Conservation (phyloP, 1,140 invertebrate species). For the Oncopodura yosiiana region DNA sequence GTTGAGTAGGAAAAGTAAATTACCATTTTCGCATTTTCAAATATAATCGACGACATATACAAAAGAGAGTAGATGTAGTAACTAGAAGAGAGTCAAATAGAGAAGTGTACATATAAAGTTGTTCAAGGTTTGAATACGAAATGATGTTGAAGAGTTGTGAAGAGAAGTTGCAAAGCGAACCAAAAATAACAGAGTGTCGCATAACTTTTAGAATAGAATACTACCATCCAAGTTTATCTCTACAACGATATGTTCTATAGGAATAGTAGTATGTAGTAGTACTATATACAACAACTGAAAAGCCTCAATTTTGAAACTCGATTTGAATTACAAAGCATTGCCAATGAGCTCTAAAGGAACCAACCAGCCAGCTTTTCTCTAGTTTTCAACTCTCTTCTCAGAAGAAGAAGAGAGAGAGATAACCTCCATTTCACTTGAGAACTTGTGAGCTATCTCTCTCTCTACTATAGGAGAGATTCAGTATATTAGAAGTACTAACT, state of each 20-base stretch:
- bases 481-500: neutral
- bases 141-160: constrained; percentile 2
- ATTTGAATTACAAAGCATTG: constrained; percentile 31
- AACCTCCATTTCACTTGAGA: neutral
- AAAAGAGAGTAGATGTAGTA: constrained; percentile 5
- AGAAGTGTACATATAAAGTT: neutral
- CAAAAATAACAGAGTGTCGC: constrained; percentile 10
- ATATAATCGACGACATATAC: neutral
- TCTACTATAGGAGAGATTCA: neutral
- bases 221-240: neutral
- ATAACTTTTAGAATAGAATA: neutral
- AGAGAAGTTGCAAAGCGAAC: constrained; percentile 5
- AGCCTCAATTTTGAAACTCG: constrained; percentile 29
- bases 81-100: neutral
- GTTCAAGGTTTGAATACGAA: constrained; percentile 6
- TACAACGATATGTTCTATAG: neutral
- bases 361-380: neutral
- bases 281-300: neutral
- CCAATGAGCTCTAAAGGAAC: constrained; percentile 3
- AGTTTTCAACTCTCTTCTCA: neutral
- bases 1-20: no score
- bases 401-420: neutral
- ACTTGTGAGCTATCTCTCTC: neutral
- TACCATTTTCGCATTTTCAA: constrained; percentile 24
- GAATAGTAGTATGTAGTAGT: neutral